Conservation (phyloP, 2,797 vertebrate species). For the Chelmon rostratus region DNA sequence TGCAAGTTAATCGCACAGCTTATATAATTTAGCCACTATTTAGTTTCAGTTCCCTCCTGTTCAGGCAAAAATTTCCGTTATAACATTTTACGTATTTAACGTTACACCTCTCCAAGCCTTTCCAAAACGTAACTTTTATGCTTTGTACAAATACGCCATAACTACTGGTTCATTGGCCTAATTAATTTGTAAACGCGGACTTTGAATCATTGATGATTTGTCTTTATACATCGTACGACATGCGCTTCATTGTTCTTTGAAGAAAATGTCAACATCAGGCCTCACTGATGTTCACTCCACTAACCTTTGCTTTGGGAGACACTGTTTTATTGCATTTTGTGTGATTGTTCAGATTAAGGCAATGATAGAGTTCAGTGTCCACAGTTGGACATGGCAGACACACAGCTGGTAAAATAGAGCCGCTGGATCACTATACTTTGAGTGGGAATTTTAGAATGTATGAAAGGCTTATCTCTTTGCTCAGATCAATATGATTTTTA, state of each 20-base stretch:
- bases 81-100: too few relatives aligned
- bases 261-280: not conserved
- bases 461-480: too few relatives aligned
- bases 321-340: not conserved
- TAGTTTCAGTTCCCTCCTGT: not conserved
- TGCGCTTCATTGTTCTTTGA: too few relatives aligned
- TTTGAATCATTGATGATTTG: not conserved
- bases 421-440: not conserved
- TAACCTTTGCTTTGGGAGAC: not conserved
- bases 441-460: not conserved
- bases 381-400: not conserved
- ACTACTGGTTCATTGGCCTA: not conserved
- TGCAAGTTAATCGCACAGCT: not conserved
- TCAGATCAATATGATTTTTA: too few relatives aligned
- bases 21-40: not conserved
- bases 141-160: not conserved
- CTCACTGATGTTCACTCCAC: not conserved
- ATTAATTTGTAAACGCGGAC: not conserved
- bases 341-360: not conserved
- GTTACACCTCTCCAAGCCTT: too few relatives aligned
- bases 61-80: not conserved
- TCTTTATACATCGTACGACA: not conserved
- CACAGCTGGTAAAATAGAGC: not conserved
- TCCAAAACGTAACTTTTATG: too few relatives aligned
- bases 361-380: not conserved